phyloP scores from a whole-genome alignment of 1,140 invertebrate species.

The Oncopeltus fasciatus region DNA sequence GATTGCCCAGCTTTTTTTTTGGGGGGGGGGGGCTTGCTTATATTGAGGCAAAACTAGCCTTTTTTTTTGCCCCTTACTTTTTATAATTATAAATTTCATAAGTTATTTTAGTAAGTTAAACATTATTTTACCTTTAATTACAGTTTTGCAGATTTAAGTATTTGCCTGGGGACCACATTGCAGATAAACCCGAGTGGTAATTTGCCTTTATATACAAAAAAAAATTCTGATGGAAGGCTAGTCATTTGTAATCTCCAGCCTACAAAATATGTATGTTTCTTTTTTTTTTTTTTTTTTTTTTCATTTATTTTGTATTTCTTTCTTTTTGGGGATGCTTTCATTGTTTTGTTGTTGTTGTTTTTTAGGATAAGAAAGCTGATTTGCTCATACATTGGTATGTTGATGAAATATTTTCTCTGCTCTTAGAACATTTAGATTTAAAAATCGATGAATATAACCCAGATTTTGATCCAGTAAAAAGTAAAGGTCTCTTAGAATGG shows the following conservation, averaged over 20 bases:
- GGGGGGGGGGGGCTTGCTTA: too few species aligned
- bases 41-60: too few species aligned
- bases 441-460: constrained; percentile 54
- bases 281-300: neutral
- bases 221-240: constrained; percentile 57
- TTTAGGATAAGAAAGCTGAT: constrained; percentile 81
- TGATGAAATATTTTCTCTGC: constrained; percentile 62
- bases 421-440: constrained; percentile 57
- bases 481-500: constrained; percentile 38
- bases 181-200: constrained; percentile 96
- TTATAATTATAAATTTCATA: too few species aligned
- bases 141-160: constrained; percentile 77
- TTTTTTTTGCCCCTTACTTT: too few species aligned
- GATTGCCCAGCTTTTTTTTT: too few species aligned
- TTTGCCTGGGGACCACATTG: constrained; percentile 88
- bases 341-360: constrained; percentile 21
- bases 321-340: too few species aligned
- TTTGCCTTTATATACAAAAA: constrained; percentile 75
- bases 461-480: constrained; percentile 49
- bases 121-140: too few species aligned
- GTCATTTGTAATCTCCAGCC: constrained; percentile 93
- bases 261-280: constrained; percentile 75
- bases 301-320: neutral
- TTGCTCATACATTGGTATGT: constrained; percentile 80
- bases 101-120: neutral